These are phyloP conservation scores for Ormyrus rosae DNA, from an alignment of 2,888 invertebrate genomes.

Conservation along the genomic window DNA sequence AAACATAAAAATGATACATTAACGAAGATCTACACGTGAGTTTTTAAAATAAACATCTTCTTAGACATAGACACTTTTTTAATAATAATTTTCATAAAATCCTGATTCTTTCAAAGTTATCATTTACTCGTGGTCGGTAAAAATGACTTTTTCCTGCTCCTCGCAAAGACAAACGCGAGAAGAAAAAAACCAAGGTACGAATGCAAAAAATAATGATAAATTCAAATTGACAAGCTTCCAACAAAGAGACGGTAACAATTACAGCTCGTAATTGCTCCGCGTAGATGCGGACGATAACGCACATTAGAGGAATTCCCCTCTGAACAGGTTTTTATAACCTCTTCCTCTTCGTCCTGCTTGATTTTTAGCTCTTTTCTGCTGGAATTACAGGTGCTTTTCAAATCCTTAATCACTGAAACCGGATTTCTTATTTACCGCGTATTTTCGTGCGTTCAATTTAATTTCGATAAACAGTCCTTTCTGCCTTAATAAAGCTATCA, in stretches of 20 bases:
- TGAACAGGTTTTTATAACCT: slow-evolving; percentile 7
- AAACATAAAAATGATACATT: too few relatives aligned
- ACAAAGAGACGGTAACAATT: slow-evolving; percentile 3
- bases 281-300: slow-evolving; percentile 13
- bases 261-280: neutral
- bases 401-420: too few relatives aligned
- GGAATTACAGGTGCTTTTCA: neutral
- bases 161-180: neutral
- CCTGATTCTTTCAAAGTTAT: too few relatives aligned
- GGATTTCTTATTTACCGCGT: too few relatives aligned
- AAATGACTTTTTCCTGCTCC: too few relatives aligned
- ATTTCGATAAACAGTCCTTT: neutral
- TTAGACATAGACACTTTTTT: too few relatives aligned
- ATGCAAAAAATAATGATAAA: slow-evolving; percentile 21
- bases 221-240: neutral
- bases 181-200: neutral
- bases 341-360: neutral
- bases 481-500: too few relatives aligned
- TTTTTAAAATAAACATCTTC: too few relatives aligned
- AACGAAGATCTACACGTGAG: too few relatives aligned
- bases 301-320: slow-evolving; percentile 18
- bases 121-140: too few relatives aligned
- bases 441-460: too few relatives aligned
- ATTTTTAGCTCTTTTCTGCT: neutral
- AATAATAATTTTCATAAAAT: too few relatives aligned